Conservation (phyloP, 1,140 invertebrate genomes). For the Eumaeus atala region DNA sequence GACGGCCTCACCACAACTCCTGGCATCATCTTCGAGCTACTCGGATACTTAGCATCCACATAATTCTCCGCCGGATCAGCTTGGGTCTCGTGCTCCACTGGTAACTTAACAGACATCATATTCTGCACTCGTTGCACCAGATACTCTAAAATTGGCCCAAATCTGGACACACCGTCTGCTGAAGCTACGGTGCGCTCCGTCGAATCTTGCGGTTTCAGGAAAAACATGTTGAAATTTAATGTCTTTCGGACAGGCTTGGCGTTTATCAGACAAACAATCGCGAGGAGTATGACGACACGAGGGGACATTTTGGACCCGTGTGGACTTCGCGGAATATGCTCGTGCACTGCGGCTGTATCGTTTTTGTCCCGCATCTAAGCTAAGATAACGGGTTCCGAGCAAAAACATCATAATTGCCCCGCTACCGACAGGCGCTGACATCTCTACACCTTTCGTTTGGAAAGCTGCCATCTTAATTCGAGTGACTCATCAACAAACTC, state of each 20-base stretch:
- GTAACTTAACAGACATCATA: conserved; percentile 73
- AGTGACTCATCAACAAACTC: conserved; percentile 50
- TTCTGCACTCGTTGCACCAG: conserved; percentile 78
- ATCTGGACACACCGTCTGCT: conserved; percentile 68
- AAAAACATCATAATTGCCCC: conserved; percentile 69
- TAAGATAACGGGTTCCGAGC: conserved; percentile 62
- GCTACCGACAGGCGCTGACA: conserved; percentile 42
- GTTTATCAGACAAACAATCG: conserved; percentile 32
- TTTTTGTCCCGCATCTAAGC: conserved; percentile 61
- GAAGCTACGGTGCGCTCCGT: conserved; percentile 42
- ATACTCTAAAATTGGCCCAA: conserved; percentile 78
- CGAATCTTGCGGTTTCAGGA: conserved; percentile 42
- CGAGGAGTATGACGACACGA: conserved; percentile 33
- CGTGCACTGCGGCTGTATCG: conserved; percentile 49
- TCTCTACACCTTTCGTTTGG: conserved; percentile 68
- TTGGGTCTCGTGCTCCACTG: conserved; percentile 29
- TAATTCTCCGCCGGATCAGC: conserved; percentile 50
- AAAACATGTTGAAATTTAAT: conserved; percentile 65
- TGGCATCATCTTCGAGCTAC: conserved; percentile 29
- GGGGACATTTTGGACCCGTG: conserved; percentile 47
- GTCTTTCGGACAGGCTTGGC: conserved; percentile 53
- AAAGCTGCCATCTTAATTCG: conserved; percentile 60
- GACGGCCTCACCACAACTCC: conserved; percentile 53
- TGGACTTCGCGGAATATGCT: conserved; percentile 34
- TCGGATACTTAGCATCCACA: conserved; percentile 32